Evolutionary conservation across 1,140 invertebrate genomes (phyloP).

Genomic region (Caenorhabditis remanei): DNA sequence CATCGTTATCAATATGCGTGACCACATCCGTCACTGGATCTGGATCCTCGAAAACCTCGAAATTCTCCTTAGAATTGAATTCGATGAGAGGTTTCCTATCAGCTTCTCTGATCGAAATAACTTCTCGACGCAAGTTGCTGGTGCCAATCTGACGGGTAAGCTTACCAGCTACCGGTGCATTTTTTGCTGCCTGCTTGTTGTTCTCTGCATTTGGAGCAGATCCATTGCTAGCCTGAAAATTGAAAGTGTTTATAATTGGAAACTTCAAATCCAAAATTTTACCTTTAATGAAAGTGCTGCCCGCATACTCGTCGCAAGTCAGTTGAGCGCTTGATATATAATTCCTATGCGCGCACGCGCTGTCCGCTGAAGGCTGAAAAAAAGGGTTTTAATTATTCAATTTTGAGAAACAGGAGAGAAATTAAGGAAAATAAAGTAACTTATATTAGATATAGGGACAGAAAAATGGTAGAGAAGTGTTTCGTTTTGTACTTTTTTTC

Average conservation of each 20-base stretch:
- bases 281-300: slow-evolving; percentile 32
- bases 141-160: slow-evolving; percentile 3
- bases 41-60: slow-evolving; percentile 11
- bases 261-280: neutral
- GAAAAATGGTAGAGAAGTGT: neutral
- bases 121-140: neutral
- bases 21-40: neutral
- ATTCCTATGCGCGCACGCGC: slow-evolving; percentile 18
- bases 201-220: neutral
- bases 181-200: neutral
- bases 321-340: slow-evolving; percentile 10
- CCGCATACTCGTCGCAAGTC: slow-evolving; percentile 27
- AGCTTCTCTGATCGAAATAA: neutral
- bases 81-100: neutral
- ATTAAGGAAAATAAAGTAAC: neutral
- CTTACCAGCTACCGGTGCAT: neutral
- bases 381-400: neutral
- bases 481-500: too few species aligned
- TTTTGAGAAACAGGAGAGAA: neutral
- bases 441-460: neutral
- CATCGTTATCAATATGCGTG: neutral
- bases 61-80: neutral
- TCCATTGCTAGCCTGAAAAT: slow-evolving; percentile 1
- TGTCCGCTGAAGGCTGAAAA: neutral
- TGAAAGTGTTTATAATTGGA: neutral